Conservation (phyloP, 2,888 invertebrate species). For the Chymomyza caudatula region DNA sequence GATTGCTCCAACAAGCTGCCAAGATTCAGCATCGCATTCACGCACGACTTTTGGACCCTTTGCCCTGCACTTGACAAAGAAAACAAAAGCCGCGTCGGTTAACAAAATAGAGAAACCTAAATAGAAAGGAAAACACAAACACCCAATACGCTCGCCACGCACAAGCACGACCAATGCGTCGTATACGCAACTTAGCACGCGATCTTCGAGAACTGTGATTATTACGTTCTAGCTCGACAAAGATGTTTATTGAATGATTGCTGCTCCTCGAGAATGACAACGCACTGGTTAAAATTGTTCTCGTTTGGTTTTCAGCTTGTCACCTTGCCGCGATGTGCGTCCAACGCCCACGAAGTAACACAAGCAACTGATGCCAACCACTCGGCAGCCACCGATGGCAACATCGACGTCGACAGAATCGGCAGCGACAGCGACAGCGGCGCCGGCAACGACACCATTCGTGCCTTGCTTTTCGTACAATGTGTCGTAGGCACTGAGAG, state of each 20-base stretch:
- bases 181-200: slow-evolving; percentile 26
- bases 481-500: slow-evolving; percentile 40
- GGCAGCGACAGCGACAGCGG: slow-evolving; percentile 24
- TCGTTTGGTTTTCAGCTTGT: not conserved
- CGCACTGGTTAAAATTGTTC: not conserved
- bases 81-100: not conserved
- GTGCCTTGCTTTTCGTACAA: slow-evolving; percentile 24
- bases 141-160: not conserved
- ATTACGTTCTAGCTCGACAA: not conserved
- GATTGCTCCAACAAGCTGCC: not conserved
- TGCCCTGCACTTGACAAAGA: not conserved
- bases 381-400: not conserved
- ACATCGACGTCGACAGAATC: not conserved
- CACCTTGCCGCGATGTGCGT: slow-evolving; percentile 46
- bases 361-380: slow-evolving; percentile 57
- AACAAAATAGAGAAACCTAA: not conserved
- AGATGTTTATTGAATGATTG: not conserved
- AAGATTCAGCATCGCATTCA: not conserved
- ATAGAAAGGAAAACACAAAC: not conserved
- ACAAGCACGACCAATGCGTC: slow-evolving; percentile 7
- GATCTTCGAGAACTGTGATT: not conserved
- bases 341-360: slow-evolving; percentile 60
- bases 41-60: not conserved
- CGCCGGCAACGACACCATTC: slow-evolving; percentile 7
- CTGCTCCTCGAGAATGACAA: not conserved